Evolutionary conservation across 2,797 vertebrate genomes (phyloP).

Genomic region (Microctenopoma stevenorrisi): DNA sequence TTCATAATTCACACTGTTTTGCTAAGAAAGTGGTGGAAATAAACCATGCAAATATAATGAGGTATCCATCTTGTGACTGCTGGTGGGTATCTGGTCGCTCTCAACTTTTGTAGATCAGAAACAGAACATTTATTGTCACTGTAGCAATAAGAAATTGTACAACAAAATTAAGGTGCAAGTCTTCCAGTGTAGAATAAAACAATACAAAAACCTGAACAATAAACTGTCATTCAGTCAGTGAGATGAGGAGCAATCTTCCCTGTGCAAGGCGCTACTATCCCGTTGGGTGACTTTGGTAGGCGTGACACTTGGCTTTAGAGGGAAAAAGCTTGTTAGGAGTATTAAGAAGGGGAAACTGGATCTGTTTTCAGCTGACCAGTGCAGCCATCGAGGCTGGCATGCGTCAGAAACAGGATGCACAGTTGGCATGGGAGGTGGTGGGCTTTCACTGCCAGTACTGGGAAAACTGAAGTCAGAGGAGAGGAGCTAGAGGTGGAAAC

Average conservation of each 20-base stretch:
- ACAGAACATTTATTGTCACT: no score
- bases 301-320: constrained; percentile 78
- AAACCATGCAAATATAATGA: constrained; percentile 63
- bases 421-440: constrained; percentile 35
- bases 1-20: constrained; percentile 38
- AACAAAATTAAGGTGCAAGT: no score
- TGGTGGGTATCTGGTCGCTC: constrained; percentile 50
- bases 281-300: constrained; percentile 78
- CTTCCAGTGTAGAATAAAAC: no score
- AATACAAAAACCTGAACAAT: no score
- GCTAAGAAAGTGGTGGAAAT: constrained; percentile 53
- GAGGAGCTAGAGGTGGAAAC: constrained; percentile 69
- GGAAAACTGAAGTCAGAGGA: constrained; percentile 58
- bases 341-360: constrained; percentile 82
- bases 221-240: no score
- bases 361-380: constrained; percentile 78
- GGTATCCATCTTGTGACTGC: constrained; percentile 70
- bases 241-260: background rate
- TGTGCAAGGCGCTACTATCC: constrained; percentile 40
- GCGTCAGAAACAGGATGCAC: constrained; percentile 77
- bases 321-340: constrained; percentile 83
- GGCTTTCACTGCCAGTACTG: constrained; percentile 58
- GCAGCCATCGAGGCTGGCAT: constrained; percentile 70
- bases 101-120: constrained; percentile 31
- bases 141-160: no score